Evolutionary conservation across 2,888 invertebrate genomes (phyloP).

Genomic region (Trichogramma dendrolimi): DNA sequence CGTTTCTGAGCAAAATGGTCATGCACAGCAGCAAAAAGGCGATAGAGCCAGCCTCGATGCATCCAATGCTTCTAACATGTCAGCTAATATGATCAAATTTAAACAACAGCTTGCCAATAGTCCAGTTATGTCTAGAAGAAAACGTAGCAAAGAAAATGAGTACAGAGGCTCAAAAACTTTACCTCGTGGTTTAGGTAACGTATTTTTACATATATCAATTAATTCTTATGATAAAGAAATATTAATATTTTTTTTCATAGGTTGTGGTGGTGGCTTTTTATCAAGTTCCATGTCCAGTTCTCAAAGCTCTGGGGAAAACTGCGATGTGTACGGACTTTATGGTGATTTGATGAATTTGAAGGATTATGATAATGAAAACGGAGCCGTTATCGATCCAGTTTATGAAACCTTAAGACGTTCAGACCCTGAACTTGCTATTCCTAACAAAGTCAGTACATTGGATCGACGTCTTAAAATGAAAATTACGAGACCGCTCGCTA

Average conservation of each 20-base stretch:
- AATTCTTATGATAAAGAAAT: conserved; percentile 1
- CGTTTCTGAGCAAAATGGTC: conserved; percentile 33
- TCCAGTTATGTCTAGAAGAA: conserved; percentile 61
- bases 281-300: conserved; percentile 59
- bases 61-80: conserved; percentile 53
- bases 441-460: conserved; percentile 75
- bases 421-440: conserved; percentile 80
- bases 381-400: conserved; percentile 65
- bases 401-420: conserved; percentile 74
- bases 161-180: conserved; percentile 73
- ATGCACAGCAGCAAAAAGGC: conserved; percentile 30
- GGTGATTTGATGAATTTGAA: conserved; percentile 85
- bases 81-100: conserved; percentile 56
- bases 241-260: conserved; percentile 1
- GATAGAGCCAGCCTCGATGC: conserved; percentile 59
- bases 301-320: conserved; percentile 62
- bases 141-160: conserved; percentile 59
- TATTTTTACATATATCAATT: conserved; percentile 4
- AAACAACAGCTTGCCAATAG: conserved; percentile 62
- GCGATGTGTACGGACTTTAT: conserved; percentile 85
- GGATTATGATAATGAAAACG: conserved; percentile 75
- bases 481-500: conserved; percentile 75
- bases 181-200: conserved; percentile 66
- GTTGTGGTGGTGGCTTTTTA: conserved; percentile 56
- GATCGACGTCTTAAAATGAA: conserved; percentile 78